A percentile compares a stretch with the other conserved stretches of the same genome.
Evolutionary conservation across 2,797 vertebrate genomes (phyloP).

Genomic region (Tarsius wallacei): DNA sequence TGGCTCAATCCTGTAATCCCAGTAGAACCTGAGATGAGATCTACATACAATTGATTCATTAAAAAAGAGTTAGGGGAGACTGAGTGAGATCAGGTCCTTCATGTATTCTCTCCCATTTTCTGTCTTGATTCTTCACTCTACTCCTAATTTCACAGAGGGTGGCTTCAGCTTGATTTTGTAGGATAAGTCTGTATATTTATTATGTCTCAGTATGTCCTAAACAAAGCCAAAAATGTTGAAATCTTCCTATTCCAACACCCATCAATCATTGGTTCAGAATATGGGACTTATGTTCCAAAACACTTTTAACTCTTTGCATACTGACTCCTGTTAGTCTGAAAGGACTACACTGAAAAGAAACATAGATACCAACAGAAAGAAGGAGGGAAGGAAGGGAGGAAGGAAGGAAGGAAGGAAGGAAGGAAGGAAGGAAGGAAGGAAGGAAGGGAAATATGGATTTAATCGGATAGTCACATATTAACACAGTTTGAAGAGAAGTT

Average conservation of each 20-base stretch:
- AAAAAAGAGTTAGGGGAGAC: not conserved
- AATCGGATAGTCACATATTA: not conserved
- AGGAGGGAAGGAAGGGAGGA: too few species aligned
- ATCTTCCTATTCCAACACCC: not conserved
- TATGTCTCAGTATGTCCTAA: not conserved
- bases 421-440: too few species aligned
- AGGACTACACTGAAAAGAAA: not conserved
- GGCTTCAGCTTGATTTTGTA: not conserved
- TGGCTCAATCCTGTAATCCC: too few species aligned
- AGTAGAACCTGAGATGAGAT: not conserved
- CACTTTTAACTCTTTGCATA: not conserved
- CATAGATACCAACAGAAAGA: not conserved
- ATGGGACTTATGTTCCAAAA: not conserved
- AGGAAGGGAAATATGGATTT: not conserved
- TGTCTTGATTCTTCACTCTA: not conserved
- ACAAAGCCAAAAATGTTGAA: not conserved
- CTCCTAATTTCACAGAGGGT: not conserved
- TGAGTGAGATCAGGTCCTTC: not conserved
- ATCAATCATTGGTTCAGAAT: not conserved
- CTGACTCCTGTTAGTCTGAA: not conserved
- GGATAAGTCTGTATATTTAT: not conserved
- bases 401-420: too few species aligned
- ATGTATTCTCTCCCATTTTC: too few species aligned
- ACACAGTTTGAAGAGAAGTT: not conserved
- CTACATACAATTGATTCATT: fast-evolving